Evolutionary conservation across 2,797 vertebrate genomes (phyloP).

Genomic region (Neosalanx taihuensis): DNA sequence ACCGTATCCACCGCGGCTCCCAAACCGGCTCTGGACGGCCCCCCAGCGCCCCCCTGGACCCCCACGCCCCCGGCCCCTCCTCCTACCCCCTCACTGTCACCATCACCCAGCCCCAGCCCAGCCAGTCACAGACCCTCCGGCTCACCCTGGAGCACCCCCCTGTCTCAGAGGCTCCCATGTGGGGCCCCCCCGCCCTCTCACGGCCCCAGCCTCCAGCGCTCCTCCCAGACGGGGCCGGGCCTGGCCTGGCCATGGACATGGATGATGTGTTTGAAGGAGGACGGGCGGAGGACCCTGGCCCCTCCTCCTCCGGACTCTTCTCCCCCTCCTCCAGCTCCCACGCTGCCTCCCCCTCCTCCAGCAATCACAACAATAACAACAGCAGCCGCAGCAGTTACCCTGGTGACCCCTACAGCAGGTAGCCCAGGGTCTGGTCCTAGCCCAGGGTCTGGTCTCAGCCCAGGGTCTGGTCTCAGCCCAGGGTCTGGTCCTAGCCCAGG

Average conservation of each 20-base stretch:
- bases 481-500: slow-evolving; percentile 9
- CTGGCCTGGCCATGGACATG: slow-evolving; percentile 36
- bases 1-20: slow-evolving; percentile 95
- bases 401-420: slow-evolving; percentile 75
- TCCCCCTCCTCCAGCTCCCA: slow-evolving; percentile 53
- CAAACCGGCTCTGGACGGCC: slow-evolving; percentile 81
- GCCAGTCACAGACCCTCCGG: slow-evolving; percentile 4
- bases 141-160: slow-evolving; percentile 17
- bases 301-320: slow-evolving; percentile 52
- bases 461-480: slow-evolving; percentile 42
- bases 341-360: slow-evolving; percentile 37
- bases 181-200: slow-evolving; percentile 33
- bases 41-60: not conserved
- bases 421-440: slow-evolving; percentile 42
- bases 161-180: slow-evolving; percentile 29
- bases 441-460: slow-evolving; percentile 4
- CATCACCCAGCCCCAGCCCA: slow-evolving; percentile 21
- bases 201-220: slow-evolving; percentile 26
- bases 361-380: slow-evolving; percentile 36
- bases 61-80: slow-evolving; percentile 54
- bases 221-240: slow-evolving; percentile 9
- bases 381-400: slow-evolving; percentile 51
- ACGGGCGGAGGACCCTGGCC: slow-evolving; percentile 42
- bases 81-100: slow-evolving; percentile 57
- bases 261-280: slow-evolving; percentile 61